phyloP scores from a whole-genome alignment of 1,140 invertebrate genomes.

The Eupristina koningsbergeri region DNA sequence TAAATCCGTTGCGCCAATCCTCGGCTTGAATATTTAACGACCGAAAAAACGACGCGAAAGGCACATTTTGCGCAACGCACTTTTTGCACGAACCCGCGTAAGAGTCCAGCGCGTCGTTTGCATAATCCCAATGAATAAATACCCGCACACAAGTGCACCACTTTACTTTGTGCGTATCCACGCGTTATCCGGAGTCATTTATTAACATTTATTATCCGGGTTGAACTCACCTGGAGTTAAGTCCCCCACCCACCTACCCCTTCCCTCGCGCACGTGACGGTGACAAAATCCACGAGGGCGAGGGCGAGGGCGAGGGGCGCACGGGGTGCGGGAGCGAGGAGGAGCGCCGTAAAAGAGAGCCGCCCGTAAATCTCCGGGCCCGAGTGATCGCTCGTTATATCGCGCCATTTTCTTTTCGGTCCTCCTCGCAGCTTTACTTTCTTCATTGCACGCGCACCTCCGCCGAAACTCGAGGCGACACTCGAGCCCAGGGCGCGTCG shows the following conservation, averaged over 20 bases:
- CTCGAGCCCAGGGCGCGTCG: too few species aligned
- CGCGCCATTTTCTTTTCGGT: background rate
- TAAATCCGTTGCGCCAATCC: background rate
- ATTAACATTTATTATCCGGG: constrained; percentile 48
- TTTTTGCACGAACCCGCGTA: too few species aligned
- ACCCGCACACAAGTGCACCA: background rate
- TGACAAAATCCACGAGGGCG: constrained; percentile 10
- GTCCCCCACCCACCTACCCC: background rate
- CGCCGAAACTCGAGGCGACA: background rate
- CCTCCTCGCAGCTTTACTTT: background rate
- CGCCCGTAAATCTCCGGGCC: constrained; percentile 52
- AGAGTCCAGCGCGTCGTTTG: constrained; percentile 20
- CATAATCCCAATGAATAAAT: constrained; percentile 45
- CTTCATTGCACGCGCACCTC: too few species aligned
- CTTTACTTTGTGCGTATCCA: background rate
- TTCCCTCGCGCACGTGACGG: constrained; percentile 17
- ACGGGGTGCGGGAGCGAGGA: constrained; percentile 43
- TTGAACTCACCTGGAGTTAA: background rate
- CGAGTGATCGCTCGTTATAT: constrained; percentile 54
- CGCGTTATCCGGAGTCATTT: background rate
- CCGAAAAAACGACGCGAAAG: background rate
- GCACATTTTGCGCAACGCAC: too few species aligned
- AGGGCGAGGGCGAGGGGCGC: constrained; percentile 47
- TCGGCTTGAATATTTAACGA: background rate
- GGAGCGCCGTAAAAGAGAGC: constrained; percentile 51